Base-by-base conservation (phyloP, 2,888 invertebrate species). In the Parasteatoda lunata region DNA sequence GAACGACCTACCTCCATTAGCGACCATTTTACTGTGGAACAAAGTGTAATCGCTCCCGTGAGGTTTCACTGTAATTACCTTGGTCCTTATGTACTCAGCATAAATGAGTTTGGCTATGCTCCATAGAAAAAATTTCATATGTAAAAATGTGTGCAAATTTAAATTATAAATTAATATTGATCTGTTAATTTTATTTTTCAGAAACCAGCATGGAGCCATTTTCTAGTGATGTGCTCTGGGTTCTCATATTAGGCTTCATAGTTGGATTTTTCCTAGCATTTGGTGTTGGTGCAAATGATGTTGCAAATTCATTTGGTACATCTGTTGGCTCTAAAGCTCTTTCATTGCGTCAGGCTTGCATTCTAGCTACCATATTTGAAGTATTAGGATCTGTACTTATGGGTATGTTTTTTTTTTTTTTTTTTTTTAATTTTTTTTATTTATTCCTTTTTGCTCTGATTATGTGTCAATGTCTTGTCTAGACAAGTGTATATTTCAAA, bases 231-330 rank as follows among this genome's bases (percentile, higher is more conserved):
- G 65, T 87, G 7, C 59, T 89, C 45, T 89, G 89, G 89, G 79
- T 89, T 82, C 95, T 99, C 90, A 93, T 98, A 88, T 93, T 96
- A 89, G 98, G 98, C 89, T 99, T 98, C 92, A 92, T 98, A 90
- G 96, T 99, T 90, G 98, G 99, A 86, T 99, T 99, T 92, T 93
- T 97, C 87, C 93, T 99, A 93, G 98, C 99, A 80, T 99, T 99
- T 93, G 99, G 98, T 77, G 98, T 99, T 91, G 99, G 99, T 73
- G 99, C 99, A 89, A 99, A 99, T 92, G 99, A 99, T 93, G 99
- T 99, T 89, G 99, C 99, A 90, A 99, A 99, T 92, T 97, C 98
- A 13, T 99, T 99, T 92, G 99, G 99, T 52, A 99, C 99, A 73
- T 97, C 97, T 89, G 99, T 99, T 69, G 99, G 99, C 51, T 96